A percentile compares a stretch with the other conserved stretches of the same genome.
Evolutionary conservation across 2,888 invertebrate genomes (phyloP).

Genomic region (Hyposoter dolosus): DNA sequence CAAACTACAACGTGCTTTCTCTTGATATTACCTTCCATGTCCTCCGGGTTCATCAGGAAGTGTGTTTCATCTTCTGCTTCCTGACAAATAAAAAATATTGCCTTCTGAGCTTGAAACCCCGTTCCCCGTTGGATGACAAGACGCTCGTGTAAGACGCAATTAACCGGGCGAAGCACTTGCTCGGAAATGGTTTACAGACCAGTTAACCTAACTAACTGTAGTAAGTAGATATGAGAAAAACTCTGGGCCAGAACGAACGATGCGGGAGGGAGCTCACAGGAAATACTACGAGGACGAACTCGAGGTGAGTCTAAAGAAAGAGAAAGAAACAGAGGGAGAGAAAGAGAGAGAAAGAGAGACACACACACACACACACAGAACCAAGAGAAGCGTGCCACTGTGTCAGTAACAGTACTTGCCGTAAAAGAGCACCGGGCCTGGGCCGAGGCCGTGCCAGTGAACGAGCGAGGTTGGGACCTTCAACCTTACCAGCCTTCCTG

Average conservation of each 20-base stretch:
- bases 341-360: slow-evolving; percentile 54
- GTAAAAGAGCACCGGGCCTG: slow-evolving; percentile 74
- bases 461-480: slow-evolving; percentile 70
- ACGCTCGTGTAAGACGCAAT: neutral
- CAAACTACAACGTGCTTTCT: slow-evolving; percentile 42
- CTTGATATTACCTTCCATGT: slow-evolving; percentile 21
- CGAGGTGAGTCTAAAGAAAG: slow-evolving; percentile 11
- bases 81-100: neutral
- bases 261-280: neutral
- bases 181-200: neutral
- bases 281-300: slow-evolving; percentile 29
- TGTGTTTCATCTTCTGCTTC: neutral
- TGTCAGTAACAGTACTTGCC: slow-evolving; percentile 82
- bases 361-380: slow-evolving; percentile 61
- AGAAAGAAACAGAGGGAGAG: slow-evolving; percentile 44
- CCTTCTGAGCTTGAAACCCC: neutral
- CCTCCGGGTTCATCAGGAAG: slow-evolving; percentile 29
- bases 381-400: slow-evolving; percentile 80
- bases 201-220: slow-evolving; percentile 10
- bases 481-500: slow-evolving; percentile 54
- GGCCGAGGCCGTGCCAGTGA: slow-evolving; percentile 65
- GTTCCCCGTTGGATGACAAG: neutral
- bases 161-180: neutral
- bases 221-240: neutral
- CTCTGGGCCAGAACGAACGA: slow-evolving; percentile 10